Evolutionary conservation across 2,888 invertebrate genomes (phyloP).

Genomic region (Nephrotoma guestfalica): DNA sequence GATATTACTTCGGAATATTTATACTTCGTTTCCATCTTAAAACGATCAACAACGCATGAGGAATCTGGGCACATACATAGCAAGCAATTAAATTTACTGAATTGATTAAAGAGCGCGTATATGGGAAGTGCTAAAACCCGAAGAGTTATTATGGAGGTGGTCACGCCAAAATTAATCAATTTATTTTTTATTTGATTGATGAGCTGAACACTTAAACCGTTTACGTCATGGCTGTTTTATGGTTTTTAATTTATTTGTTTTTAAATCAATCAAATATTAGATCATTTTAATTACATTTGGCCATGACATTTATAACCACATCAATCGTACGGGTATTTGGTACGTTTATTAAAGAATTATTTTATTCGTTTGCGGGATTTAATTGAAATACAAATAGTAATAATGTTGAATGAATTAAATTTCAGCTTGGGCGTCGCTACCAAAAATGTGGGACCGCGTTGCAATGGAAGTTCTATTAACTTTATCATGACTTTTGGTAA

Average conservation of each 20-base stretch:
- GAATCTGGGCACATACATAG: no score
- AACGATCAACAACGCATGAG: no score
- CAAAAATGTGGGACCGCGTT: no score
- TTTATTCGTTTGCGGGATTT: no score
- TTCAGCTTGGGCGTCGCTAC: no score
- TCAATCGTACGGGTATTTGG: background rate
- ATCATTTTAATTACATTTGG: background rate
- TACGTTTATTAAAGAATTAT: background rate
- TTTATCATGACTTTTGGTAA: no score
- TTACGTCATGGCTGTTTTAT: background rate
- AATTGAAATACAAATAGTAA: no score
- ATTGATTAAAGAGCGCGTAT: background rate
- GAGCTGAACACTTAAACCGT: background rate
- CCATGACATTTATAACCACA: background rate
- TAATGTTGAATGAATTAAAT: no score
- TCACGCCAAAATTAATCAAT: background rate
- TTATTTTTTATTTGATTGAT: background rate
- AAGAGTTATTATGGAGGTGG: background rate
- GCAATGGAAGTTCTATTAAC: no score
- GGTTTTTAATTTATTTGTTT: background rate
- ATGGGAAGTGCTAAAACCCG: background rate
- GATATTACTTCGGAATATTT: background rate
- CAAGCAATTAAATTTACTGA: background rate
- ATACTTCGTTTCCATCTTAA: background rate
- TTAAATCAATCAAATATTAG: background rate